A percentile compares a stretch with the other conserved stretches of the same genome.
Evolutionary conservation across 2,888 invertebrate species (phyloP).

Genomic region (Andrena bucephala): DNA sequence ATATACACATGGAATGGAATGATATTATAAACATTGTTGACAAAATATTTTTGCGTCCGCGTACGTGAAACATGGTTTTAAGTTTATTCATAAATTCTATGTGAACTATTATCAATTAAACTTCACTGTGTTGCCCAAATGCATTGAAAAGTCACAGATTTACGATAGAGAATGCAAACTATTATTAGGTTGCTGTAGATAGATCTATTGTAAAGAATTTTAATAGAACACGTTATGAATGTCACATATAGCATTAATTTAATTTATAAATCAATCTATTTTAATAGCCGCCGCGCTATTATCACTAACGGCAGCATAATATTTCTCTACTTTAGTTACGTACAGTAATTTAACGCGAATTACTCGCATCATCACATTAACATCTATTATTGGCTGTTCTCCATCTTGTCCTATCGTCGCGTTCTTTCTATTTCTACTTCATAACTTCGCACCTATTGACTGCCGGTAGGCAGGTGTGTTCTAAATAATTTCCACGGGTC

Average conservation of each 20-base stretch:
- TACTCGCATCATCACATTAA: constrained; percentile 66
- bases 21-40: constrained; percentile 84
- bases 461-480: constrained; percentile 52
- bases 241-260: constrained; percentile 72
- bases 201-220: constrained; percentile 71
- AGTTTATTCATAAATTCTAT: constrained; percentile 78
- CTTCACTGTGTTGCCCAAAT: constrained; percentile 74
- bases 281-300: constrained; percentile 66
- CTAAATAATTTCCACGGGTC: background rate
- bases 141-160: constrained; percentile 67
- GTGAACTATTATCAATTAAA: constrained; percentile 72
- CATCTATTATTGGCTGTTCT: constrained; percentile 51
- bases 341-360: constrained; percentile 57
- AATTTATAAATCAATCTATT: constrained; percentile 71
- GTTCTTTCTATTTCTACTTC: constrained; percentile 47
- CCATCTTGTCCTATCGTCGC: constrained; percentile 46
- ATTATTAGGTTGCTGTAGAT: constrained; percentile 72
- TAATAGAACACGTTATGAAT: constrained; percentile 68
- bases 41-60: constrained; percentile 81
- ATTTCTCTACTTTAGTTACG: constrained; percentile 60
- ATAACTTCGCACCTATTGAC: constrained; percentile 35
- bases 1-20: constrained; percentile 76
- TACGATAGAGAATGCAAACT: constrained; percentile 66
- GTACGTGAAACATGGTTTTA: constrained; percentile 72
- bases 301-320: constrained; percentile 72